Percentiles rank a stretch among this genome's conserved stretches.
These are phyloP conservation scores for Dissostichus mawsoni DNA, from an alignment of 2,113 vertebrate genomes.

Conservation along the genomic window DNA sequence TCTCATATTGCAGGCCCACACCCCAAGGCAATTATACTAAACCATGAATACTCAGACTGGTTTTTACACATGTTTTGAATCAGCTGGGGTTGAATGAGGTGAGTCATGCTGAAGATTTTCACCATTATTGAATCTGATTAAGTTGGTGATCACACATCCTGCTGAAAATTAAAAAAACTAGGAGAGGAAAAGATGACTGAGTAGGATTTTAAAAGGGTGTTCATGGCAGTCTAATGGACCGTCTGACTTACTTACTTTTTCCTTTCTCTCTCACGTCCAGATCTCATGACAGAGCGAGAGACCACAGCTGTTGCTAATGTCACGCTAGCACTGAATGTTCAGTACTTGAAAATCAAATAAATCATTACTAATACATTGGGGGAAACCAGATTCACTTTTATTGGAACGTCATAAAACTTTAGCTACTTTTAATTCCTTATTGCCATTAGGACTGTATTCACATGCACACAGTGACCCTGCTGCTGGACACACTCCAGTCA, in stretches of 20 bases:
- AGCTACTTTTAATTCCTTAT: not conserved
- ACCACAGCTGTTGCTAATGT: slow-evolving; percentile 46
- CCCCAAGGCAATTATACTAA: not conserved
- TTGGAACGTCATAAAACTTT: not conserved
- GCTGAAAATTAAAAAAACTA: slow-evolving; percentile 6
- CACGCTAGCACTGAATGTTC: slow-evolving; percentile 32
- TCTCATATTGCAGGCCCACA: not conserved
- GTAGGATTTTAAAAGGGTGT: not conserved
- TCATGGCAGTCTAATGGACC: slow-evolving; percentile 1
- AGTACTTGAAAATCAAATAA: not conserved
- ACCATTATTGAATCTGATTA: not conserved
- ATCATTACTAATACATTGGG: slow-evolving; percentile 25
- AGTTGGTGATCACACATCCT: not conserved
- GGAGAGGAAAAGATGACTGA: not conserved
- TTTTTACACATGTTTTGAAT: slow-evolving; percentile 19
- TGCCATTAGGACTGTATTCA: not conserved
- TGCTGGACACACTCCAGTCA: slow-evolving; percentile 13
- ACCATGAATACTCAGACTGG: not conserved
- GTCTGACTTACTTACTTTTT: slow-evolving; percentile 6
- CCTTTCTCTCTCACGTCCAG: not conserved
- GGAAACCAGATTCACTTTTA: not conserved
- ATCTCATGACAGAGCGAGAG: not conserved
- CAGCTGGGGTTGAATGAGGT: not conserved
- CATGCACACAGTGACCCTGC: slow-evolving; percentile 9
- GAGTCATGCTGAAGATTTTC: slow-evolving; percentile 1